phyloP scores from a whole-genome alignment of 2,113 vertebrate genomes.

The Agelaius phoeniceus region DNA sequence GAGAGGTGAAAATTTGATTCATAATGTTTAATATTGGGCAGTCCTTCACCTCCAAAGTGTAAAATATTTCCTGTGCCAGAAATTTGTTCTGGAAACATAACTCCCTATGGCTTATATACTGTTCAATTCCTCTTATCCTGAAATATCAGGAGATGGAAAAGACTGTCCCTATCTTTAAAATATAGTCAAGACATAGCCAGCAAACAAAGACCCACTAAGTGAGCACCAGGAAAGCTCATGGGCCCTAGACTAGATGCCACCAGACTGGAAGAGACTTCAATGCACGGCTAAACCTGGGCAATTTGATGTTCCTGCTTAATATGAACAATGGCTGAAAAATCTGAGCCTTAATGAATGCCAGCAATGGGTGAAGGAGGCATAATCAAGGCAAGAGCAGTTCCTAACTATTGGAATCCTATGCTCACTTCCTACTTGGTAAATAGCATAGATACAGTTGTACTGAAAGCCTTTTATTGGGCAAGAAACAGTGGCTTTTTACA shows the following conservation, averaged over 20 bases:
- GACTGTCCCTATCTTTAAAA: not conserved
- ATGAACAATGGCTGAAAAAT: not conserved
- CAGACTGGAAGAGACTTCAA: not conserved
- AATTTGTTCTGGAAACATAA: not conserved
- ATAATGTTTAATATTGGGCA: not conserved
- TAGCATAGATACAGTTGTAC: not conserved
- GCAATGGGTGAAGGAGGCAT: not conserved
- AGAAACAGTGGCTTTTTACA: not conserved
- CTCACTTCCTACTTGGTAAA: not conserved
- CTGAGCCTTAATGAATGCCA: not conserved
- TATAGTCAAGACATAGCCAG: not conserved
- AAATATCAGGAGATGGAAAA: not conserved
- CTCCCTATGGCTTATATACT: not conserved
- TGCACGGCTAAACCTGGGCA: not conserved
- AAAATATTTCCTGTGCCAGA: not conserved
- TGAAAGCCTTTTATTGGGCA: not conserved
- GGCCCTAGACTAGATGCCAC: not conserved
- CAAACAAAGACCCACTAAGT: not conserved
- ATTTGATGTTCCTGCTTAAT: not conserved
- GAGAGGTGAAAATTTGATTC: not conserved
- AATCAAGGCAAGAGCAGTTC: not conserved
- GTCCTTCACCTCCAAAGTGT: not conserved
- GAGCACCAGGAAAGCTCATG: not conserved
- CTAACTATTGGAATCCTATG: not conserved
- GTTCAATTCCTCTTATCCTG: not conserved